These are phyloP conservation scores for Lutraria rhynchaena DNA, from an alignment of 1,140 invertebrate species.

Conservation along the genomic window DNA sequence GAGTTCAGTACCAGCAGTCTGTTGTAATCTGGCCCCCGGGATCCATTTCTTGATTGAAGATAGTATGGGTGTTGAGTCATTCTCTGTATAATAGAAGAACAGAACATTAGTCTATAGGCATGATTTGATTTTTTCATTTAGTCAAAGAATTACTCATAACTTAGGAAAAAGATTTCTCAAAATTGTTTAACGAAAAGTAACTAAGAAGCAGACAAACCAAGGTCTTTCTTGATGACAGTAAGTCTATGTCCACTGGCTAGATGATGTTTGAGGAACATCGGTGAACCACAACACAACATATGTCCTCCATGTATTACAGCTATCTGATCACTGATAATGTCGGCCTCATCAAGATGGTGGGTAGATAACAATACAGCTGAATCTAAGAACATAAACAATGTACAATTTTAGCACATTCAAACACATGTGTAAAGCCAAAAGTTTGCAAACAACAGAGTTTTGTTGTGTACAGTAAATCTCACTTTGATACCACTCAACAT, in stretches of 20 bases:
- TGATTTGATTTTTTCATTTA: not conserved
- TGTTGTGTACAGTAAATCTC: too few species aligned
- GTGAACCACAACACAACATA: constrained; percentile 76
- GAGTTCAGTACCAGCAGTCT: constrained; percentile 80
- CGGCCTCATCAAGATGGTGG: constrained; percentile 84
- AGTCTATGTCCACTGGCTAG: constrained; percentile 85
- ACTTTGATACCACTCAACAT: too few species aligned
- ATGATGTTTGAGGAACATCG: constrained; percentile 76
- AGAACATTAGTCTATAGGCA: not conserved
- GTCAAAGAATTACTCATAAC: not conserved
- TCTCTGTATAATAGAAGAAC: constrained; percentile 17
- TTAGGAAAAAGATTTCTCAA: too few species aligned
- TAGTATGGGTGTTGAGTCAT: constrained; percentile 48
- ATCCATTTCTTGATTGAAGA: constrained; percentile 65
- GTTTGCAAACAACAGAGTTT: too few species aligned
- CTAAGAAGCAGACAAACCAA: not conserved
- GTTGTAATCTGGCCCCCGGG: constrained; percentile 65
- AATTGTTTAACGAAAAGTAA: too few species aligned
- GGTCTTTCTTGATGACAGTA: constrained; percentile 68
- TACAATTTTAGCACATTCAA: too few species aligned
- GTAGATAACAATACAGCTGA: constrained; percentile 83
- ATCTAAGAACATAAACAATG: constrained; percentile 73
- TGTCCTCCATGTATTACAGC: constrained; percentile 81
- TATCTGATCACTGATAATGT: constrained; percentile 84
- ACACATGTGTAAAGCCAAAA: too few species aligned